A percentile compares a stretch with the other conserved stretches of the same genome.
These are phyloP conservation scores for Sebastes minor DNA, from an alignment of 2,797 vertebrate genomes.

Conservation along the genomic window DNA sequence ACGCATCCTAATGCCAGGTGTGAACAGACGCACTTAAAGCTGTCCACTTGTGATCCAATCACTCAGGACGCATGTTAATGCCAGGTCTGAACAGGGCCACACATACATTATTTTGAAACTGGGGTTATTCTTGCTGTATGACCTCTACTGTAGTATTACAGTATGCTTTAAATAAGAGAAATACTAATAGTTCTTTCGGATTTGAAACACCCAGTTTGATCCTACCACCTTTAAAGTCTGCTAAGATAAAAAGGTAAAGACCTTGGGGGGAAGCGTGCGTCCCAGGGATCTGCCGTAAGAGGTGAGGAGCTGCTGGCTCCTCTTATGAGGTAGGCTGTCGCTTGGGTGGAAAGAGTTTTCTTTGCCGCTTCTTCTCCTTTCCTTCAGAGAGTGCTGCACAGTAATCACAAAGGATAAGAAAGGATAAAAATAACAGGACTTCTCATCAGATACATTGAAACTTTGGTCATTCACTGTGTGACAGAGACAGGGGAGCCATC, in stretches of 20 bases:
- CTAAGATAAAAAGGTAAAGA: constrained; percentile 45
- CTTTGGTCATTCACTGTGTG: neutral
- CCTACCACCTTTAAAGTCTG: neutral
- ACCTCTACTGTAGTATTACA: neutral
- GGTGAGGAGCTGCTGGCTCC: constrained; percentile 81
- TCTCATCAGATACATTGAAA: neutral
- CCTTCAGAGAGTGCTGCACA: constrained; percentile 89
- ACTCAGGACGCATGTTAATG: too few species aligned
- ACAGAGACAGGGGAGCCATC: neutral
- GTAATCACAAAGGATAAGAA: neutral
- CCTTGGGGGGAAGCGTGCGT: constrained; percentile 85
- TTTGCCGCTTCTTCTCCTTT: constrained; percentile 88
- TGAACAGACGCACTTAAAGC: too few species aligned
- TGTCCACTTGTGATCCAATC: too few species aligned
- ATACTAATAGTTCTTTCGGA: neutral
- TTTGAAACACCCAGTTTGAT: neutral
- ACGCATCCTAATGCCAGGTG: too few species aligned
- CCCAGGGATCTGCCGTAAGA: constrained; percentile 88
- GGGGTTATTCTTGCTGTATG: neutral
- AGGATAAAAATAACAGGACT: neutral
- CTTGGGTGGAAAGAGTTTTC: constrained; percentile 84
- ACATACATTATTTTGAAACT: neutral
- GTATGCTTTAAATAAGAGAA: neutral
- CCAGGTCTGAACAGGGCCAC: too few species aligned
- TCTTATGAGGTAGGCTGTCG: constrained; percentile 88